These are phyloP conservation scores for Sander lucioperca DNA, from an alignment of 2,113 vertebrate species.

Conservation along the genomic window DNA sequence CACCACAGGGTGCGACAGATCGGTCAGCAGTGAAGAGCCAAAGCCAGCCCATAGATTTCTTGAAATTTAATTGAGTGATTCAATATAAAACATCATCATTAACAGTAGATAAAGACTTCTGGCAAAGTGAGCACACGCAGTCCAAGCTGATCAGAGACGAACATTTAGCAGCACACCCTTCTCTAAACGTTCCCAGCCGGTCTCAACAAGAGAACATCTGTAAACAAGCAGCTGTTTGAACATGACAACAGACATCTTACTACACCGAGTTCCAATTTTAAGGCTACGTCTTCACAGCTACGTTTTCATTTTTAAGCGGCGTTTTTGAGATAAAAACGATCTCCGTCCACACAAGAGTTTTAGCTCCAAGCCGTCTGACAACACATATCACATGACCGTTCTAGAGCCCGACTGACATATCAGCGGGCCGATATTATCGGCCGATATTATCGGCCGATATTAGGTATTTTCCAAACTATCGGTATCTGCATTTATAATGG, in stretches of 20 bases:
- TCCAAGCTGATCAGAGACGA: slow-evolving; percentile 22
- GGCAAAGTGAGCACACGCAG: slow-evolving; percentile 27
- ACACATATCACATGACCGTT: no score
- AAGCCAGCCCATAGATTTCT: slow-evolving; percentile 50
- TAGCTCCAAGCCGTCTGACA: no score
- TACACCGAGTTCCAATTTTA: background rate
- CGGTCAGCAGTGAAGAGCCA: slow-evolving; percentile 45
- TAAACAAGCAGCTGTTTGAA: slow-evolving; percentile 9
- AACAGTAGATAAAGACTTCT: slow-evolving; percentile 40
- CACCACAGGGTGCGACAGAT: background rate
- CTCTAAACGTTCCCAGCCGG: background rate
- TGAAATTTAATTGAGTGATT: slow-evolving; percentile 74
- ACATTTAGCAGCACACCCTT: background rate
- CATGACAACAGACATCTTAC: slow-evolving; percentile 4
- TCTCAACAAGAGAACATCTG: background rate
- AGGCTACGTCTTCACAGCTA: no score
- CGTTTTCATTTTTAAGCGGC: no score
- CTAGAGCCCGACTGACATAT: no score
- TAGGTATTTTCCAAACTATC: no score
- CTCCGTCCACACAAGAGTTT: no score
- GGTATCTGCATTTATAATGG: no score
- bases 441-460: no score
- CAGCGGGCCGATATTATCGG: no score
- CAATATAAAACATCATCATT: slow-evolving; percentile 75
- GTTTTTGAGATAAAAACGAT: no score